Base-by-base conservation (phyloP, 2,888 invertebrate species). In the Sphinx pinastri region DNA sequence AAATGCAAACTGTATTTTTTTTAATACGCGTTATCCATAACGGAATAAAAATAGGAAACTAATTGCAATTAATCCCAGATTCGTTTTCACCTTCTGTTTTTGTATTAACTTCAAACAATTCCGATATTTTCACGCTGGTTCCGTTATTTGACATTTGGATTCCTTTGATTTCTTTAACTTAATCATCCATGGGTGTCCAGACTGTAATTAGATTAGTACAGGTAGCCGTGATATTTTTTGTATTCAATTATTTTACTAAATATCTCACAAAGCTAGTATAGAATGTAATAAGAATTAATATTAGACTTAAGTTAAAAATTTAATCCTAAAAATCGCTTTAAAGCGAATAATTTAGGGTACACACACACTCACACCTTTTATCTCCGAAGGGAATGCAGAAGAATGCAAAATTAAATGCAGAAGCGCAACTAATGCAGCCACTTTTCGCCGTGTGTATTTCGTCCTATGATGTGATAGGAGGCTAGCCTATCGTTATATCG, bases 61-160 rank as follows among this genome's bases (percentile, higher is more conserved):
- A 63, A 63, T 63, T 63, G 47, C 63, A 63, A 63, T 63, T 63
- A 47, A 63, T 49, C 63, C 49, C 63, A 63, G 63, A 63, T 63
- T 49, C 49, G 13, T 49, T 19, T 11, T 13, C 49, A 19, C 63
- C 63, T 63, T 7, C 63, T 63, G 63, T 63, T 49, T 63, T 49
- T 63, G 49, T 60, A 63, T 63, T 63, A 63, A 49, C 63, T 63
- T 63, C 63, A 63, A 63, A 63, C 49, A 63, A 63, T 47, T 47
- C 63, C 63, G 63, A 63, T 19, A 63, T 63, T 63, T 47, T 47
- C 63, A 63, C 63, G 63, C 49, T 13, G 12, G 4, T 49, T 1
- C 63, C 63, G 63, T 49, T 63, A 63, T 16, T 49, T 49, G 63
- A 63, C 63, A 63, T 63, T 63, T 63, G 19, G 19, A 49, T 63